These are phyloP conservation scores for Danio rerio DNA, from an alignment of 2,113 vertebrate species.

Conservation along the genomic window GRCz12tu NC_133192.1:23614501-23615000, in stretches of 20 bases:
- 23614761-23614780: not conserved
- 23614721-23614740: not conserved
- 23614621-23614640: not conserved
- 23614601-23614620: not conserved
- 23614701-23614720: not conserved
- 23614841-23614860: not conserved
- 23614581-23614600: not conserved
- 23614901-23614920: conserved; percentile 8
- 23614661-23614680: not conserved
- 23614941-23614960: conserved; percentile 18
- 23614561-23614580: too few species aligned
- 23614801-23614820: not conserved
- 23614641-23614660: not conserved
- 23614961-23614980: not conserved
- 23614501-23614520: not conserved
- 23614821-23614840: not conserved
- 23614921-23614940: not conserved
- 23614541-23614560: not conserved
- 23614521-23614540: not conserved
- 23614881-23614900: not conserved
- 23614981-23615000: conserved; percentile 8
- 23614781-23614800: not conserved
- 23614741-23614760: not conserved
- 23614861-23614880: conserved; percentile 1
- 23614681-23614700: not conserved